Evolutionary conservation across 2,888 invertebrate genomes (phyloP), one percentile per base, ranked within the genome.

Genomic region (Tenthredo amoena): DNA sequence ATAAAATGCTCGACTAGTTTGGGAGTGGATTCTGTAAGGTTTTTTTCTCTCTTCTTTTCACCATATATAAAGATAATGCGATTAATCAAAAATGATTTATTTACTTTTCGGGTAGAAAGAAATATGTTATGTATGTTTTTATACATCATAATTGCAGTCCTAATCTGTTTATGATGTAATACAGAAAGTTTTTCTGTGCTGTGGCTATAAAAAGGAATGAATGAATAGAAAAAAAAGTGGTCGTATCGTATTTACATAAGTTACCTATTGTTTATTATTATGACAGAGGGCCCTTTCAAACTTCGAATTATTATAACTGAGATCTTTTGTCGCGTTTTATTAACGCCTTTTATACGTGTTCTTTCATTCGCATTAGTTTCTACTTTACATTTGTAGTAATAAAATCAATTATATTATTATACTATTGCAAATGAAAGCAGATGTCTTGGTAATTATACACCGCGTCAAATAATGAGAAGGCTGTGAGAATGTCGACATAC

Each of bases 101-200:
- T 55, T 34, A 77, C 50, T 31, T 55, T 34, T 4, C 0, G 26
- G 31, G 43, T 2, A 18, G 21, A 5, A 12, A 21, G n/a, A 74
- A 43, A 12, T 68, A 34, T 34, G 34, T 34, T 68, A 68, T 62
- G 62, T 40, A 15, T n/a, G 72, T 40, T 74, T 74, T 43, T 43
- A 4, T 40, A 26, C 34, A 26, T 15, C 43, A 21, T 21, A 74
- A 26, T 43, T 74, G 21, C 43, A 68, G 43, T 40, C 43, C 74
- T 74, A 40, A 74, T 74, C 74, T 74, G 74, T 74, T 74, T 74
- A 74, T 21, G 74, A 74, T 43, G 74, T 74, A 43, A 43, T 12
- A 74, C 10, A 7, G 37, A 40, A 37, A 21, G 10, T 72, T 72
- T 43, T 43, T 26, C 43, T 40, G 1, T 37, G n/a, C 74, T 40